Percentiles rank a stretch among this genome's conserved stretches.
Evolutionary conservation across 2,113 vertebrate species (phyloP).

Genomic region (Aptenodytes patagonicus): DNA sequence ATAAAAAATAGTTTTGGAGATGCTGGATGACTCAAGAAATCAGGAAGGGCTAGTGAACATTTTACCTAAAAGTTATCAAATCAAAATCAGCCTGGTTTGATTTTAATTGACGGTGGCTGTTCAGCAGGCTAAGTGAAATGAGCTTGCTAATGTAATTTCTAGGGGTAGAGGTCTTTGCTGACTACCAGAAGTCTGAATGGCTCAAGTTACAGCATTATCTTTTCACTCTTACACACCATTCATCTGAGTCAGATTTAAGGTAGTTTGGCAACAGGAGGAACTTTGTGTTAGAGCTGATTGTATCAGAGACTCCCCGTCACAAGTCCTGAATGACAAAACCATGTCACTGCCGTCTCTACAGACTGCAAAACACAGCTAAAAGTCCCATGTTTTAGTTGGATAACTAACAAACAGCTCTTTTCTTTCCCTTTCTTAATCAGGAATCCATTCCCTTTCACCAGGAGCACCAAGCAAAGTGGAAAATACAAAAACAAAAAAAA

Average conservation of each 20-base stretch:
- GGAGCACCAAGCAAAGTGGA: background rate
- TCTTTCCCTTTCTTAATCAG: background rate
- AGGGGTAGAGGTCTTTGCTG: slow-evolving; percentile 4
- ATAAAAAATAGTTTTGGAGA: background rate
- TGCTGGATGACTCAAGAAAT: background rate
- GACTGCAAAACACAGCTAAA: background rate
- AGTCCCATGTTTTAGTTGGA: accelerated
- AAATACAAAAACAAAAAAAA: background rate
- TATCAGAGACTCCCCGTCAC: background rate
- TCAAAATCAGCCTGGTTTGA: background rate
- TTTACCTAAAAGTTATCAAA: background rate
- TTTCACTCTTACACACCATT: background rate
- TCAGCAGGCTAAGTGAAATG: background rate
- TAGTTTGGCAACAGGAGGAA: background rate
- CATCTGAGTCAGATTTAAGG: background rate
- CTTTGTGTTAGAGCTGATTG: background rate
- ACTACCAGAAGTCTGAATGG: background rate
- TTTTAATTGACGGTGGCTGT: background rate
- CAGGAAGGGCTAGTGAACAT: background rate
- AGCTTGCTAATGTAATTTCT: slow-evolving; percentile 17
- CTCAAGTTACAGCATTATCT: background rate
- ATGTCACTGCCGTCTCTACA: background rate
- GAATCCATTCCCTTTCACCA: background rate
- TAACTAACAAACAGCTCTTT: background rate
- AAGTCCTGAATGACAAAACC: background rate